A percentile compares a stretch with the other conserved stretches of the same genome.
These are phyloP conservation scores for Peromyscus aztecus DNA, from an alignment of 2,797 vertebrate genomes.

Conservation along the genomic window DNA sequence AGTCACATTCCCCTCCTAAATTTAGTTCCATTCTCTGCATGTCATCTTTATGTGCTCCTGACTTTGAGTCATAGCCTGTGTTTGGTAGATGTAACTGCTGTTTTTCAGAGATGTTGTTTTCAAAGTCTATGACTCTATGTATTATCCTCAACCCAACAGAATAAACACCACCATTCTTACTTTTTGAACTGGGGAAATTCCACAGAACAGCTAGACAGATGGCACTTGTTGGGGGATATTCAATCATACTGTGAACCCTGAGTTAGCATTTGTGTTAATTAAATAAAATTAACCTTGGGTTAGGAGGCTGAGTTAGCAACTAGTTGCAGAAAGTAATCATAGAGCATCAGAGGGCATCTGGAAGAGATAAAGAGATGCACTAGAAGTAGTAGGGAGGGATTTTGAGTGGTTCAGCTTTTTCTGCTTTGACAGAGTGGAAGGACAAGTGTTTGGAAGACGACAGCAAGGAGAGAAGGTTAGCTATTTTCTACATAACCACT, in stretches of 20 bases:
- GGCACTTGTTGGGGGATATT: not conserved
- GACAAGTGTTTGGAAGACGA: not conserved
- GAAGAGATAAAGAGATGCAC: not conserved
- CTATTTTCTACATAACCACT: not conserved
- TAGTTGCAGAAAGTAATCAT: not conserved
- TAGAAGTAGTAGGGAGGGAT: not conserved
- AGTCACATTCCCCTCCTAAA: not conserved
- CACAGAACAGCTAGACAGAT: not conserved
- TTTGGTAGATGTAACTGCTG: not conserved
- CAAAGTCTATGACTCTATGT: not conserved
- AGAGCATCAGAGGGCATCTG: not conserved
- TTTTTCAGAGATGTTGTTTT: not conserved
- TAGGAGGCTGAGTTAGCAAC: not conserved
- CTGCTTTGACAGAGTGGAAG: not conserved
- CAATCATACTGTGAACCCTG: not conserved
- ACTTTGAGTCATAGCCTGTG: not conserved
- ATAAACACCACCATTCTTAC: not conserved
- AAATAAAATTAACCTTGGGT: not conserved
- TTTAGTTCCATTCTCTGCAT: not conserved
- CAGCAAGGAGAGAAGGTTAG: not conserved
- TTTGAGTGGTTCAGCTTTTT: not conserved
- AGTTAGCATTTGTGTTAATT: not conserved
- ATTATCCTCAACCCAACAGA: not conserved
- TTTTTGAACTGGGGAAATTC: not conserved
- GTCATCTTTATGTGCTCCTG: not conserved